Evolutionary conservation across 2,113 vertebrate species (phyloP).

Genomic region (Sclerurus mexicanus): DNA sequence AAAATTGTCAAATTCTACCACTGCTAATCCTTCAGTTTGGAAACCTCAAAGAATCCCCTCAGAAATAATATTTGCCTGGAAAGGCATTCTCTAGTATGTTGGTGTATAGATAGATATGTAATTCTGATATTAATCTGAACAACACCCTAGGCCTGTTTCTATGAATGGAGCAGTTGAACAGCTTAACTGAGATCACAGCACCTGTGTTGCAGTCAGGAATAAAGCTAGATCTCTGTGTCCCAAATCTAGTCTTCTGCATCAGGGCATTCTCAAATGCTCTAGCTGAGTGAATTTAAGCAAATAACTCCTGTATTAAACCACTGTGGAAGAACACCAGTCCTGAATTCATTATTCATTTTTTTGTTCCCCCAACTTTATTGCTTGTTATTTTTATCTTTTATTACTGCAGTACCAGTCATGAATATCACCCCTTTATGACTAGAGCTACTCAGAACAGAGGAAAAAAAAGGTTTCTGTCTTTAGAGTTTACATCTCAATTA

Average conservation of each 20-base stretch:
- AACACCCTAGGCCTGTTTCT: not conserved
- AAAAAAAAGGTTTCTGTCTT: not conserved
- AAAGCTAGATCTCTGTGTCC: not conserved
- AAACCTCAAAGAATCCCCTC: not conserved
- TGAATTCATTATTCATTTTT: not conserved
- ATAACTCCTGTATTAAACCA: not conserved
- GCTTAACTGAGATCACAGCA: not conserved
- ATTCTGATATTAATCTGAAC: not conserved
- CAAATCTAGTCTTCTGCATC: not conserved
- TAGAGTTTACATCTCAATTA: not conserved
- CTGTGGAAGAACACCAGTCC: not conserved
- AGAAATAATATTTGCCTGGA: not conserved
- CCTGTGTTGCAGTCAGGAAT: not conserved
- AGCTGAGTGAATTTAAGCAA: not conserved
- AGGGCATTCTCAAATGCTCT: not conserved
- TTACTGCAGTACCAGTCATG: not conserved
- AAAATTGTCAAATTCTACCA: not conserved
- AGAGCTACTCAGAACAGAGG: not conserved
- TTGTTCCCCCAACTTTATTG: not conserved
- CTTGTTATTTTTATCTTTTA: not conserved
- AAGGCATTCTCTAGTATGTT: not conserved
- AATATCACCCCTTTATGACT: not conserved
- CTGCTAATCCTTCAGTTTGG: not conserved
- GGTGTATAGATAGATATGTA: not conserved
- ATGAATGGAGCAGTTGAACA: not conserved